These are phyloP conservation scores for Cantharis nigra DNA, from an alignment of 2,888 invertebrate genomes.

Conservation along the genomic window DNA sequence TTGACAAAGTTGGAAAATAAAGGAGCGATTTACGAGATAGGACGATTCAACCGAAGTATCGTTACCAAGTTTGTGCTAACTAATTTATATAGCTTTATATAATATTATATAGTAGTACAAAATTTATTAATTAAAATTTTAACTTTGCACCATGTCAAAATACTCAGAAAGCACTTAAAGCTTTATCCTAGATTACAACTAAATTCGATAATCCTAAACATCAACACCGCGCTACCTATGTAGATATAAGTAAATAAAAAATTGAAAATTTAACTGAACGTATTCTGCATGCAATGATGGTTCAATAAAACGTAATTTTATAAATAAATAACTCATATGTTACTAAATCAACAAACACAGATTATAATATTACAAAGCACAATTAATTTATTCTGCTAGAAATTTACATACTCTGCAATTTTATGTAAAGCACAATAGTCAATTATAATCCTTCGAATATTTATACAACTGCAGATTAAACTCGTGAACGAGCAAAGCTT, in stretches of 20 bases:
- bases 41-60: background rate
- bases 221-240: background rate
- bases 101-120: background rate
- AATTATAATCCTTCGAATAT: conserved; percentile 43
- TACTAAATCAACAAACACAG: conserved; percentile 1
- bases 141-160: background rate
- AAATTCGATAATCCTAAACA: background rate
- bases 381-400: conserved; percentile 33
- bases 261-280: background rate
- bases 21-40: background rate
- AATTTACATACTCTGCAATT: conserved; percentile 24
- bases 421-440: conserved; percentile 39
- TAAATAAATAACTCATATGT: background rate
- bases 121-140: background rate
- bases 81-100: too few relatives aligned
- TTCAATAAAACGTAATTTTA: background rate
- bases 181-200: background rate
- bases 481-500: conserved; percentile 8
- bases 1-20: background rate
- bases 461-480: conserved; percentile 36
- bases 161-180: background rate
- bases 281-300: background rate
- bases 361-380: conserved; percentile 17
- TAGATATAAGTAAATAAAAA: too few relatives aligned
- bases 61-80: too few relatives aligned